Conservation (phyloP, 2,888 invertebrate genomes). For the Limnephilus marmoratus region DNA sequence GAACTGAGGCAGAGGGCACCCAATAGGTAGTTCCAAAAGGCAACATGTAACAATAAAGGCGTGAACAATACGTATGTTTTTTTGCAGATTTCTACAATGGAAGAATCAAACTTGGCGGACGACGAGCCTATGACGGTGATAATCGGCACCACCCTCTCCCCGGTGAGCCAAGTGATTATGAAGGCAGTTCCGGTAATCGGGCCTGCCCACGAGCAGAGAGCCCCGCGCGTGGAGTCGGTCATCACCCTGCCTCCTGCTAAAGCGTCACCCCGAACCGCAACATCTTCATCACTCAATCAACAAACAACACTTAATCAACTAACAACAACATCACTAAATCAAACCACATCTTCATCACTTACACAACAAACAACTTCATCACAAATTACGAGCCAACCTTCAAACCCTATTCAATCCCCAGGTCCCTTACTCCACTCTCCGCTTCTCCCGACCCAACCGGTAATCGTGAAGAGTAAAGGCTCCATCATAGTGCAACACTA, state of each 20-base stretch:
- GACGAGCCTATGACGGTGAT: slow-evolving; percentile 27
- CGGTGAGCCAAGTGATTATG: slow-evolving; percentile 50
- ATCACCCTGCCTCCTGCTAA: slow-evolving; percentile 33
- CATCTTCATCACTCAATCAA: neutral
- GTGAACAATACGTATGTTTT: neutral
- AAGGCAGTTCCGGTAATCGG: slow-evolving; percentile 39
- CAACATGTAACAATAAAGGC: too few species aligned
- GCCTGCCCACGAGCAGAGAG: neutral
- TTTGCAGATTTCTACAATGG: slow-evolving; percentile 17
- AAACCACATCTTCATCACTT: too few species aligned
- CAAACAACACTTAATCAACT: too few species aligned
- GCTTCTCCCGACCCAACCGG: slow-evolving; percentile 2
- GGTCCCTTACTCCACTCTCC: too few species aligned
- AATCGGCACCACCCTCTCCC: slow-evolving; percentile 32
- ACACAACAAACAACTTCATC: neutral
- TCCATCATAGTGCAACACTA: slow-evolving; percentile 54
- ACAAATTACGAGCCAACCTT: neutral
- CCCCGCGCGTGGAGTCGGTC: slow-evolving; percentile 28
- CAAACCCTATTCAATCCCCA: too few species aligned
- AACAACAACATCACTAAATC: too few species aligned
- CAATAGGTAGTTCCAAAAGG: too few species aligned
- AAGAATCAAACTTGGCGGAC: slow-evolving; percentile 30
- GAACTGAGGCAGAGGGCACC: too few species aligned
- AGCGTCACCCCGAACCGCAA: neutral
- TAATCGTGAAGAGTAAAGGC: slow-evolving; percentile 55